These are phyloP conservation scores for Sisor rabdophorus DNA, from an alignment of 2,113 vertebrate genomes.

Conservation along the genomic window DNA sequence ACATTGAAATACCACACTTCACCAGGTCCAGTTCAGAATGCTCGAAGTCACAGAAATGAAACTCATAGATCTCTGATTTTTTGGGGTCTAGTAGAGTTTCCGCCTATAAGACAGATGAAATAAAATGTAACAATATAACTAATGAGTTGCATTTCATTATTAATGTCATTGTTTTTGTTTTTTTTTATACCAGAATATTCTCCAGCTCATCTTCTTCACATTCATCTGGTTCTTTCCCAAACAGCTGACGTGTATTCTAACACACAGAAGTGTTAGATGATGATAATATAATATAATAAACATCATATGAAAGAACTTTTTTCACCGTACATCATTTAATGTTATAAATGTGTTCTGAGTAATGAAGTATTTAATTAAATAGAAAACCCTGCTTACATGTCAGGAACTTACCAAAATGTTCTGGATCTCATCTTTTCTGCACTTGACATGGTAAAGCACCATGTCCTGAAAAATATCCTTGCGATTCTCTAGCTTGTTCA, in stretches of 20 bases:
- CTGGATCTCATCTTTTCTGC: constrained; percentile 89
- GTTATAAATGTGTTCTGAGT: not conserved
- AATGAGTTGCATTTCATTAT: not conserved
- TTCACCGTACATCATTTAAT: not conserved
- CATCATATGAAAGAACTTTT: not conserved
- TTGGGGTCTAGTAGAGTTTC: constrained; percentile 59
- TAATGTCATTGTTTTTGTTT: not conserved
- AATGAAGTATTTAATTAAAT: not conserved
- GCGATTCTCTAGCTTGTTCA: constrained; percentile 93
- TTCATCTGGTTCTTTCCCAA: constrained; percentile 67
- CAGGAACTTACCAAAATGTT: constrained; percentile 77
- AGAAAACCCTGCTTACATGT: constrained; percentile 15
- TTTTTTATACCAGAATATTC: constrained; percentile 67
- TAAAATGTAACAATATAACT: not conserved
- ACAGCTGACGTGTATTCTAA: constrained; percentile 71
- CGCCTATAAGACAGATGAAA: constrained; percentile 45
- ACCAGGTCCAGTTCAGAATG: constrained; percentile 71
- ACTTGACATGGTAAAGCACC: constrained; percentile 91
- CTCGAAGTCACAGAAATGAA: constrained; percentile 74
- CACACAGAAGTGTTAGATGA: constrained; percentile 34
- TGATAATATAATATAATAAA: not conserved
- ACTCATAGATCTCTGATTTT: constrained; percentile 66
- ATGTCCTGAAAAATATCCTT: constrained; percentile 96
- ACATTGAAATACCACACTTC: constrained; percentile 76
- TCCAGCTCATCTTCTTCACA: constrained; percentile 75